Base-by-base conservation (phyloP, 2,113 vertebrate genomes). In the Mohoua ochrocephala region DNA sequence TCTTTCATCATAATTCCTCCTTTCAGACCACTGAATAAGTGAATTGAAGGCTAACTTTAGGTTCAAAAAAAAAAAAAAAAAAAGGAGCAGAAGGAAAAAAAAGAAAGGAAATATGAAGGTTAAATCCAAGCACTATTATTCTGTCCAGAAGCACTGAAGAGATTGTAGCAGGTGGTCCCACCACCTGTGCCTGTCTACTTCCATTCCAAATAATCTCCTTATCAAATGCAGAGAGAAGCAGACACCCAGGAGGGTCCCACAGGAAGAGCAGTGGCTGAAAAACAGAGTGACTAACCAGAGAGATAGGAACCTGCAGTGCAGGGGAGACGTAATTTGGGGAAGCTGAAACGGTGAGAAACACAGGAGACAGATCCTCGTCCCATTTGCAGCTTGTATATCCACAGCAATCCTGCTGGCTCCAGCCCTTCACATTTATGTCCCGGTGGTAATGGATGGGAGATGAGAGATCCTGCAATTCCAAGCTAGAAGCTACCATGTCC, bases 111-210 rank as follows among this genome's bases (percentile, higher is more conserved):
- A 87, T 28, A 44, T 5, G 50, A 63, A 78, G 90, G 30, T 75
- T 92, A 87, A 90, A 91, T 33, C 28, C 53, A 81, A 75, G 64
- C 31, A 63, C n/a, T 74, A 44, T 81, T 74, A 60, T 14, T 28
- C 28, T 81, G 69, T 75, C 91, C 73, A 74, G 63, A 94, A 86
- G 47, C 31, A 35, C 71, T 89, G 88, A 92, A 94, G 54, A 78
- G 60, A 78, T 44, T 85, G 92, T 14, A 93, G 91, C 93, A 96
- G 93, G 92, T 96, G 93, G 86, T 91, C 60, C 28, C 49, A 45
- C 90, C 88, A 96, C 92, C 88, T 94, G 95, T 91, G 76, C 80
- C 67, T 94, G 82, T 93, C 96, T 75, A 10, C 80, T 89, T 95
- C 60, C 44, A 92, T 71, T 86, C 60, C 83, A 79, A 56, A 74